Evolutionary conservation across 2,797 vertebrate species (phyloP).

Genomic region (Microctenopoma steveboyesi): DNA sequence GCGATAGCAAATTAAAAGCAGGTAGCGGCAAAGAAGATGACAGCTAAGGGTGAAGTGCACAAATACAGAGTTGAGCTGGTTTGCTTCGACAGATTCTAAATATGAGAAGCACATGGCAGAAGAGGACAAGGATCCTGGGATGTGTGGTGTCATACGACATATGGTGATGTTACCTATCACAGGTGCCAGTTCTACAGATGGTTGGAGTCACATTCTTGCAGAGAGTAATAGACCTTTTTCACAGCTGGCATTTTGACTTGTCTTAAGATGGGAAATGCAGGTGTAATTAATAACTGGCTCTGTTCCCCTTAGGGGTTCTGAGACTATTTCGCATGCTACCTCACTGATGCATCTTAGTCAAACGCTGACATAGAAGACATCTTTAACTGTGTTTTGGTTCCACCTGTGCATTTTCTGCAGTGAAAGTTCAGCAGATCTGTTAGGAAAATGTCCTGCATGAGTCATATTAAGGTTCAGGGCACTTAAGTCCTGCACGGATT

Average conservation of each 20-base stretch:
- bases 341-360: neutral
- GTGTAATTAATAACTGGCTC: conserved; percentile 24
- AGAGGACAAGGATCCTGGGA: conserved; percentile 29
- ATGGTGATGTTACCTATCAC: conserved; percentile 27
- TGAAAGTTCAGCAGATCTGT: conserved; percentile 13
- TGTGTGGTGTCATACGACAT: conserved; percentile 31
- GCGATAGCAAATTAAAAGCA: conserved; percentile 8
- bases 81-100: conserved; percentile 10
- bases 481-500: neutral
- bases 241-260: conserved; percentile 28
- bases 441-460: conserved; percentile 16
- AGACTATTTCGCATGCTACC: neutral
- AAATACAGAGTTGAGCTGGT: neutral
- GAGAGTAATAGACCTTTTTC: conserved; percentile 9
- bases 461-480: conserved; percentile 18
- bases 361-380: conserved; percentile 12
- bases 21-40: conserved; percentile 12
- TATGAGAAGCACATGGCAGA: conserved; percentile 13
- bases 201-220: conserved; percentile 19
- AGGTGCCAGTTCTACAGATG: conserved; percentile 26
- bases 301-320: conserved; percentile 20
- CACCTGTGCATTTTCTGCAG: conserved; percentile 40
- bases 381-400: conserved; percentile 34
- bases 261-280: conserved; percentile 7
- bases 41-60: conserved; percentile 20